These are phyloP conservation scores for Lasioglossum lativentre DNA, from an alignment of 2,888 invertebrate species.

Conservation along the genomic window DNA sequence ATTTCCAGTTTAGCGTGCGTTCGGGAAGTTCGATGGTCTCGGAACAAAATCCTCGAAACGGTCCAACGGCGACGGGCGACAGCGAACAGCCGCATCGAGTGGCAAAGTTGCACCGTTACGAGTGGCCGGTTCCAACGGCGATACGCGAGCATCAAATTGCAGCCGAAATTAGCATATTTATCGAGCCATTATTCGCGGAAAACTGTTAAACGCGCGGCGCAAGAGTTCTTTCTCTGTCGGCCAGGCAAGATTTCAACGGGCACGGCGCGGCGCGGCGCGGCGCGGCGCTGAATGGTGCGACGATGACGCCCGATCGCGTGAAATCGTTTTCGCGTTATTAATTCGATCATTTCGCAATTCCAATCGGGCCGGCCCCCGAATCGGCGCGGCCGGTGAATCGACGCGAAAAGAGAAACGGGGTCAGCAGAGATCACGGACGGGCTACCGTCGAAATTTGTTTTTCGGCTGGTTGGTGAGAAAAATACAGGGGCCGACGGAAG, in stretches of 20 bases:
- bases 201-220: constrained; percentile 32
- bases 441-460: constrained; percentile 55
- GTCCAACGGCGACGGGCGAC: neutral
- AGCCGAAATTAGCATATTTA: constrained; percentile 66
- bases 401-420: constrained; percentile 39
- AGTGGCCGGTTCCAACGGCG: constrained; percentile 39
- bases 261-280: neutral
- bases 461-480: constrained; percentile 47
- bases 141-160: constrained; percentile 58
- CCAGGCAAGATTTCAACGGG: constrained; percentile 43
- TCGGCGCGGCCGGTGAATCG: neutral
- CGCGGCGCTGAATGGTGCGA: neutral
- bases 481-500: constrained; percentile 52
- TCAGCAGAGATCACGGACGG: constrained; percentile 42
- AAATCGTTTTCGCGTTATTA: constrained; percentile 44
- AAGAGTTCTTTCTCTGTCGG: neutral
- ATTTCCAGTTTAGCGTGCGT: neutral
- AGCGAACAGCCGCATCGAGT: constrained; percentile 18
- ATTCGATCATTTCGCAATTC: constrained; percentile 43
- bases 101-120: neutral
- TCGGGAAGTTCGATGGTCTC: neutral
- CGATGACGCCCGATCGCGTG: constrained; percentile 29
- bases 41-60: constrained; percentile 43
- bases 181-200: constrained; percentile 57
- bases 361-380: neutral